phyloP scores from a whole-genome alignment of 1,140 invertebrate genomes.

The Drosophila subpulchrella region DNA sequence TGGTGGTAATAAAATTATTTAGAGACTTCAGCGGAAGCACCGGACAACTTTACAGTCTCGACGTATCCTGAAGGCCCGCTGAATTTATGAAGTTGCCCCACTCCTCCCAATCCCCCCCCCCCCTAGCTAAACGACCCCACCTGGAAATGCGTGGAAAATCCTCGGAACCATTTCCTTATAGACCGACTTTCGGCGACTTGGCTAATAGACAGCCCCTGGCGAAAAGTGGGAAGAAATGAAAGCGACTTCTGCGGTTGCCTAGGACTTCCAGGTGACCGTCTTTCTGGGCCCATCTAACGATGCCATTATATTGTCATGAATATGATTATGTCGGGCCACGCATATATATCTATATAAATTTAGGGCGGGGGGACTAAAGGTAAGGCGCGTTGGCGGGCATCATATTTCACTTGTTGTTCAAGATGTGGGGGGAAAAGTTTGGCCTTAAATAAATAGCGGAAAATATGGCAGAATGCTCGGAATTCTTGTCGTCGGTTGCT shows the following conservation, averaged over 20 bases:
- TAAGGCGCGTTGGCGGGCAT: slow-evolving; percentile 17
- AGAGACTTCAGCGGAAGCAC: slow-evolving; percentile 2
- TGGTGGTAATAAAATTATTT: slow-evolving; percentile 18
- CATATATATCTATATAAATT: background rate
- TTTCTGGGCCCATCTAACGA: slow-evolving; percentile 60
- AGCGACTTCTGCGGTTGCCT: slow-evolving; percentile 24
- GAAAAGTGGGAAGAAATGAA: slow-evolving; percentile 4
- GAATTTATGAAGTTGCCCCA: slow-evolving; percentile 53
- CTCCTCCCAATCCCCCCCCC: too few species aligned
- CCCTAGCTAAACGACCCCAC: background rate
- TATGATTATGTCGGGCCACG: slow-evolving; percentile 56
- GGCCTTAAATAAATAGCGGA: slow-evolving; percentile 50
- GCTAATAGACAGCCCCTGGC: slow-evolving; percentile 63
- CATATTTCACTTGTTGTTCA: slow-evolving; percentile 36
- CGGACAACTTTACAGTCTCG: slow-evolving; percentile 8
- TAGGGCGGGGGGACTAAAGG: slow-evolving; percentile 14
- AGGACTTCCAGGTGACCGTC: slow-evolving; percentile 43
- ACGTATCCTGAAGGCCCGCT: slow-evolving; percentile 39
- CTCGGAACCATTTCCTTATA: background rate
- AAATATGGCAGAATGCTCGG: slow-evolving; percentile 34
- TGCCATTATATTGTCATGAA: slow-evolving; percentile 78
- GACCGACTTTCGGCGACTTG: slow-evolving; percentile 12
- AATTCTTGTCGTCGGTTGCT: slow-evolving; percentile 16
- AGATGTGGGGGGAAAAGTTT: slow-evolving; percentile 7
- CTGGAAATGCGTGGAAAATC: background rate